phyloP scores from a whole-genome alignment of 2,113 vertebrate genomes.

The Melanotaenia duboulayi region DNA sequence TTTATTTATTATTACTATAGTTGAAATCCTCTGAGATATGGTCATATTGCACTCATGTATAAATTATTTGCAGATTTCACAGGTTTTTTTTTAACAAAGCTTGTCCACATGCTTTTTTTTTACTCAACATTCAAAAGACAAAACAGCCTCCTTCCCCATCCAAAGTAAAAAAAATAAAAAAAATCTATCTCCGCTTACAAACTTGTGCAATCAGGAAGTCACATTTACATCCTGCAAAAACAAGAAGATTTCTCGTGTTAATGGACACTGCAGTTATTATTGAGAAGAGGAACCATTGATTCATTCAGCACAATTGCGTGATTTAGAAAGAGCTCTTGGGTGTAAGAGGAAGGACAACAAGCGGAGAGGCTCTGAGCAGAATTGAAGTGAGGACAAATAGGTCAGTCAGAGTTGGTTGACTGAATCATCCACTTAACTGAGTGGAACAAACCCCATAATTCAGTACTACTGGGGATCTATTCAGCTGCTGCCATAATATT shows the following conservation, averaged over 20 bases:
- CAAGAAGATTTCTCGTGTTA: constrained; percentile 30
- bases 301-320: constrained; percentile 48
- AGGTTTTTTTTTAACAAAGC: constrained; percentile 39
- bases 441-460: constrained; percentile 60
- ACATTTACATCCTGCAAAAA: constrained; percentile 58
- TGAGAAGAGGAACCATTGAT: constrained; percentile 75
- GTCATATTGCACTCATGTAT: not conserved
- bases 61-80: constrained; percentile 26
- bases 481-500: constrained; percentile 51
- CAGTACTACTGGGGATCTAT: constrained; percentile 23
- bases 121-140: constrained; percentile 28
- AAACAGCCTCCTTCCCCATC: constrained; percentile 29
- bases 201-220: constrained; percentile 75
- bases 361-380: constrained; percentile 32
- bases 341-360: constrained; percentile 70
- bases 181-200: constrained; percentile 40
- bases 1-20: not conserved
- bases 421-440: constrained; percentile 74
- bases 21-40: not conserved
- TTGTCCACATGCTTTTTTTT: constrained; percentile 46
- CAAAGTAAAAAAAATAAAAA: constrained; percentile 8
- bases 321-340: constrained; percentile 66
- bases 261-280: constrained; percentile 59
- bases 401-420: constrained; percentile 73
- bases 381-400: constrained; percentile 41